Conservation (phyloP, 2,797 vertebrate genomes). For the Chrosomus eos region DNA sequence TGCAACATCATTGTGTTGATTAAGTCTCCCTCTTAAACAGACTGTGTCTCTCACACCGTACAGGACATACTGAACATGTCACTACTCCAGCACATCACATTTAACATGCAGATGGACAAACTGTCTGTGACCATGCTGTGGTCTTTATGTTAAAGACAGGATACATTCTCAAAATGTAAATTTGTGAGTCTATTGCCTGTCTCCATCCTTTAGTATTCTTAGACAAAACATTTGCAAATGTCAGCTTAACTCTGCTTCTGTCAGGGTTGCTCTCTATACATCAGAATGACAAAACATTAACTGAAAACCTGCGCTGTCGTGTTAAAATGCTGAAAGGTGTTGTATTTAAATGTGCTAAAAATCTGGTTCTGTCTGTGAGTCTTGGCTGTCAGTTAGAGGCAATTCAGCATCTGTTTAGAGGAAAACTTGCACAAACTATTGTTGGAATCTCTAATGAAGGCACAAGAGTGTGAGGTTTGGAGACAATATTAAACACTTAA, state of each 20-base stretch:
- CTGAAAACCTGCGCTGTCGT: neutral
- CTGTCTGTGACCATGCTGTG: too few relatives aligned
- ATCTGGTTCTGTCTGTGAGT: conserved; percentile 4
- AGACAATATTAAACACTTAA: neutral
- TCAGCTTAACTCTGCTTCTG: conserved; percentile 38
- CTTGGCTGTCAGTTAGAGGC: conserved; percentile 20
- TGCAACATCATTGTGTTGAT: neutral
- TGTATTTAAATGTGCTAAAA: conserved; percentile 37
- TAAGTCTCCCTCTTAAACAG: neutral
- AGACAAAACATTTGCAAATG: conserved; percentile 18
- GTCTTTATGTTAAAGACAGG: neutral
- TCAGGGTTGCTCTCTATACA: conserved; percentile 10
- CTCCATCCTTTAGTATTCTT: neutral
- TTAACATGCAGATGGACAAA: too few relatives aligned
- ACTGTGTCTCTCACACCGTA: neutral
- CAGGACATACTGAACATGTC: neutral
- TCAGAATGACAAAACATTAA: conserved; percentile 17
- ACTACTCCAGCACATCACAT: too few relatives aligned
- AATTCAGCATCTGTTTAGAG: conserved; percentile 16
- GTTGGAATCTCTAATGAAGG: neutral
- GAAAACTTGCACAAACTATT: neutral
- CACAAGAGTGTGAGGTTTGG: neutral
- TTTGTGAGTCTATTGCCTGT: neutral
- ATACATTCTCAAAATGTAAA: neutral
- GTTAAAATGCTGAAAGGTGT: conserved; percentile 24